Evolutionary conservation across 2,888 invertebrate genomes (phyloP).

Genomic region (Heliconius ethilla): DNA sequence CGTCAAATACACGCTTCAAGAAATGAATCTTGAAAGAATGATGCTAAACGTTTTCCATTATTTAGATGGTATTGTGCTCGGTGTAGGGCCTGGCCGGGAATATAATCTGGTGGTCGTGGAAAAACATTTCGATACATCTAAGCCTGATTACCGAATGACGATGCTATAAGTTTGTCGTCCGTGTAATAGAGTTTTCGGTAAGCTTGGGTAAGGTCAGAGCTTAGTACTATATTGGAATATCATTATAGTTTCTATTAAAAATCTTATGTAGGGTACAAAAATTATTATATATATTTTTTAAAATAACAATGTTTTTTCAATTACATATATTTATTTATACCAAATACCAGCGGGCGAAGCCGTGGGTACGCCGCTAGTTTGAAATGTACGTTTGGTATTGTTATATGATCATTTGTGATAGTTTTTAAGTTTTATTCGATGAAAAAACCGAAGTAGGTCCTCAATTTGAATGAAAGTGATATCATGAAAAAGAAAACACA

Average conservation of each 20-base stretch:
- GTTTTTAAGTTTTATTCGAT: background rate
- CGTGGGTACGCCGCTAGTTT: too few relatives aligned
- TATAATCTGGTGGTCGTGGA: constrained; percentile 59
- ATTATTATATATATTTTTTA: background rate
- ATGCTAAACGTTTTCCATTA: constrained; percentile 73
- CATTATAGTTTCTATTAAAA: constrained; percentile 2
- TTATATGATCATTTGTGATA: background rate
- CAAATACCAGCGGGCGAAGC: too few relatives aligned
- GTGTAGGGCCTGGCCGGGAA: constrained; percentile 33
- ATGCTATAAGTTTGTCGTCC: constrained; percentile 35
- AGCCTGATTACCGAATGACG: constrained; percentile 59
- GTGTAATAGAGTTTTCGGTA: constrained; percentile 19
- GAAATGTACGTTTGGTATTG: background rate
- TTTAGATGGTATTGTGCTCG: constrained; percentile 59
- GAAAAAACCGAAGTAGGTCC: too few relatives aligned
- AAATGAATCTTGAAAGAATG: constrained; percentile 70
- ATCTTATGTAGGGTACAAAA: background rate
- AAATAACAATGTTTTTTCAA: too few relatives aligned
- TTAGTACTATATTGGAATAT: constrained; percentile 4
- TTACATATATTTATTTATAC: background rate
- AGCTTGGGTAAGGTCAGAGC: constrained; percentile 7
- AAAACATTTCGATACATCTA: constrained; percentile 65
- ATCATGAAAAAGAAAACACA: too few relatives aligned
- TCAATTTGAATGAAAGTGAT: too few relatives aligned
- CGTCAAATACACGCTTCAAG: constrained; percentile 67